Conservation (phyloP, 2,797 vertebrate species). For the Chlorospingus semifuscus region DNA sequence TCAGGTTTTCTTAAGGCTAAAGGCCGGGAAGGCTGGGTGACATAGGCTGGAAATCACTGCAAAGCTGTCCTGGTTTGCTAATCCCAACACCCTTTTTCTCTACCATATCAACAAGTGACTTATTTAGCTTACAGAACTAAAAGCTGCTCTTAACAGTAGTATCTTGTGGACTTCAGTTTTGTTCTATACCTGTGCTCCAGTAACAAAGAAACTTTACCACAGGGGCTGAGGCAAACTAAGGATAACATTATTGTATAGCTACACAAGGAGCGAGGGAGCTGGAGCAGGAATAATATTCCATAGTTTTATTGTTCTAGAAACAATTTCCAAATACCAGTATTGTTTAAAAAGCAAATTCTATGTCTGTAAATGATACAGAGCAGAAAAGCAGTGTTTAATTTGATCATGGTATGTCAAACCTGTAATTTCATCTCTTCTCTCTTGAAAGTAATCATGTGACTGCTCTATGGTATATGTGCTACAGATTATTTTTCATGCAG, state of each 20-base stretch:
- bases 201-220: not conserved
- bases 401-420: not conserved
- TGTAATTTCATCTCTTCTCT: not conserved
- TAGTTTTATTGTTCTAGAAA: not conserved
- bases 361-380: not conserved
- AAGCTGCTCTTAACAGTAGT: not conserved
- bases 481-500: not conserved
- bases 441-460: not conserved
- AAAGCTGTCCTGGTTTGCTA: not conserved
- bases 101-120: not conserved
- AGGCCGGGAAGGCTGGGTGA: not conserved
- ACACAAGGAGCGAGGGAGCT: not conserved
- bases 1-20: not conserved
- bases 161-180: not conserved
- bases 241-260: not conserved
- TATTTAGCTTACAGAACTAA: not conserved
- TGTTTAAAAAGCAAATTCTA: not conserved
- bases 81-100: not conserved
- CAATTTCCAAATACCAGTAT: not conserved
- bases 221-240: accelerated
- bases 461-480: not conserved
- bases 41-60: not conserved
- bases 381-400: not conserved
- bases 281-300: not conserved
- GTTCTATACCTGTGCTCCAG: not conserved